Percentiles rank a stretch among this genome's conserved stretches.
These are phyloP conservation scores for Peromyscus leucopus DNA, from an alignment of 2,113 vertebrate genomes.

Conservation along the genomic window DNA sequence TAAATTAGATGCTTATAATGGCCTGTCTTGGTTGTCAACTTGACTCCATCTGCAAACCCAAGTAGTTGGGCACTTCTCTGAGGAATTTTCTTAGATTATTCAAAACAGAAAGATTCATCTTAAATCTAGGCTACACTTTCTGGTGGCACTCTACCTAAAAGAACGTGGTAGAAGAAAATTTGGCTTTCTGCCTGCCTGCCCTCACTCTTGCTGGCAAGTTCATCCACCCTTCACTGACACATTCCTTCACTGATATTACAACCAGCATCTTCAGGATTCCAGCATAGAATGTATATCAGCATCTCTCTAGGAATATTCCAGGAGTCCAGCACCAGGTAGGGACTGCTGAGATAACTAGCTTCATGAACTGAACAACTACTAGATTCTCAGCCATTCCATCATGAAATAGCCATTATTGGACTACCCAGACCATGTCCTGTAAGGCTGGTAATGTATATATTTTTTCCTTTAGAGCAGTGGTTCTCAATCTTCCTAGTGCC, in stretches of 20 bases:
- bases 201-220: background rate
- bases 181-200: background rate
- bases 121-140: background rate
- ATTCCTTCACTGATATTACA: background rate
- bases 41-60: background rate
- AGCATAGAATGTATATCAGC: background rate
- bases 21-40: background rate
- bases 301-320: background rate
- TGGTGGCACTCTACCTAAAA: background rate
- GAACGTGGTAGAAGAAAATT: background rate
- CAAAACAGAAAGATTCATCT: background rate
- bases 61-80: background rate
- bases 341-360: background rate
- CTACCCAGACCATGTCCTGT: background rate
- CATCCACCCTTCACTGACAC: background rate
- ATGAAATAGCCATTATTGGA: background rate
- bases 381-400: background rate
- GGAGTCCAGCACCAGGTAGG: background rate
- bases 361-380: background rate
- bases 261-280: background rate
- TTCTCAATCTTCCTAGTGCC: background rate
- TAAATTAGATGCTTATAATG: background rate
- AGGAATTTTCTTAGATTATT: background rate
- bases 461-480: background rate
- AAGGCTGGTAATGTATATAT: background rate